These are phyloP conservation scores for Rhinichthys osculus DNA, from an alignment of 2,797 vertebrate species.

Conservation along the genomic window DNA sequence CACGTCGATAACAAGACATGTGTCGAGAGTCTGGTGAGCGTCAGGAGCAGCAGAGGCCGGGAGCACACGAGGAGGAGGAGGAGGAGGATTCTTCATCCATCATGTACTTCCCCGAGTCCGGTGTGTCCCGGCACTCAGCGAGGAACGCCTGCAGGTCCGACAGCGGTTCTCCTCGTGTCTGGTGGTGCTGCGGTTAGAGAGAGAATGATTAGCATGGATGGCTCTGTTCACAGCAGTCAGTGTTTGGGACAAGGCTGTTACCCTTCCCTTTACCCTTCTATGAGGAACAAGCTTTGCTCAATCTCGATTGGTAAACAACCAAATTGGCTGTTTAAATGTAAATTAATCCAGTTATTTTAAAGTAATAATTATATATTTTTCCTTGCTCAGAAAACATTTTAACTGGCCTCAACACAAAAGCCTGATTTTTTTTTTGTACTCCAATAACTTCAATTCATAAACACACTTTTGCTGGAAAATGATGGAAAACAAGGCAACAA, in stretches of 20 bases:
- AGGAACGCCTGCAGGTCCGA: slow-evolving; percentile 87
- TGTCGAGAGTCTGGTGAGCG: too few species aligned
- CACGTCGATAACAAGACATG: too few species aligned
- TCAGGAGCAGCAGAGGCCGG: slow-evolving; percentile 71
- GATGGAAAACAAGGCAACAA: background rate
- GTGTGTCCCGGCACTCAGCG: slow-evolving; percentile 85
- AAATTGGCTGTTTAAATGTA: background rate
- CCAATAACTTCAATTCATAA: too few species aligned
- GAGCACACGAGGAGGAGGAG: slow-evolving; percentile 39
- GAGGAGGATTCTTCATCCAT: slow-evolving; percentile 72
- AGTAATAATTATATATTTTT: background rate
- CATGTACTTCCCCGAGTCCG: slow-evolving; percentile 84
- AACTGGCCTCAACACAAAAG: background rate
- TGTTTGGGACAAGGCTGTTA: background rate
- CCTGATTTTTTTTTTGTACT: too few species aligned
- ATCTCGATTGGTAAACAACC: background rate
- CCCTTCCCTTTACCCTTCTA: too few species aligned
- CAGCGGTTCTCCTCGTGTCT: slow-evolving; percentile 82
- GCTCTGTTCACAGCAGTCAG: background rate
- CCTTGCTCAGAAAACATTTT: background rate
- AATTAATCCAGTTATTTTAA: background rate
- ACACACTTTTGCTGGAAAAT: background rate
- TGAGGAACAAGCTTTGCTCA: background rate
- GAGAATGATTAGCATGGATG: background rate
- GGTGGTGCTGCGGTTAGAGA: slow-evolving; percentile 80